Base-by-base conservation (phyloP, 2,888 invertebrate species). In the Apocheima hispidaria region DNA sequence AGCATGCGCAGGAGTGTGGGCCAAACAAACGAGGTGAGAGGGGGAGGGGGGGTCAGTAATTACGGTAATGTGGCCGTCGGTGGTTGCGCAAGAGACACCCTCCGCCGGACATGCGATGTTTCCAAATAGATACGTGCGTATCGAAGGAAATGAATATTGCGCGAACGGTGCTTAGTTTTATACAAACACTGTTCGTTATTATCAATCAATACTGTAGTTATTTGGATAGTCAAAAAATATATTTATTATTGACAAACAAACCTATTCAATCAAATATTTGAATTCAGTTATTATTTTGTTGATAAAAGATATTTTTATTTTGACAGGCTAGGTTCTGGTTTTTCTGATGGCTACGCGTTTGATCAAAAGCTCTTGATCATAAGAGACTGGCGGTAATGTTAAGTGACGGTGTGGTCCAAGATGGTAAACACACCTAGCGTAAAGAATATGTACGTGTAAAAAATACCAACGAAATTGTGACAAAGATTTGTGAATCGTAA, bases 51-150 rank as follows among this genome's bases (percentile, higher is more conserved):
- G 61, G 51, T 10, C 81, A 79, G 86, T 92, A 91, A 92, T 91
- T 90, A 86, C 87, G 77, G 87, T 90, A 90, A 90, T 90, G 84
- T 83, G 68, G 63, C 55, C 52, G 63, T 59, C 72, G 70, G 70
- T 71, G 75, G 80, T 90, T 88, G 87, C 87, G 81, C 90, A 90
- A 90, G 63, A 57, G 66, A 69, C 72, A 66, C 68, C 67, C 64
- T 62, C 66, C 69, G 66, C 71, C 75, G 77, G 76, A 74, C 82
- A 81, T 80, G 83, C 84, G 79, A 85, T 78, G 80, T 83, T 85
- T 82, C 86, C 73, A 81, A 82, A 84, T 75, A 71, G 61, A 71
- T 71, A 72, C 69, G 68, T 66, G 64, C 60, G 66, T 70, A 72
- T 74, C 72, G 73, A 74, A 77, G 75, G 74, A 77, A 79, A 80